A percentile compares a stretch with the other conserved stretches of the same genome.
phyloP scores from a whole-genome alignment of 2,797 vertebrate genomes.

The Taeniopygia guttata region DNA sequence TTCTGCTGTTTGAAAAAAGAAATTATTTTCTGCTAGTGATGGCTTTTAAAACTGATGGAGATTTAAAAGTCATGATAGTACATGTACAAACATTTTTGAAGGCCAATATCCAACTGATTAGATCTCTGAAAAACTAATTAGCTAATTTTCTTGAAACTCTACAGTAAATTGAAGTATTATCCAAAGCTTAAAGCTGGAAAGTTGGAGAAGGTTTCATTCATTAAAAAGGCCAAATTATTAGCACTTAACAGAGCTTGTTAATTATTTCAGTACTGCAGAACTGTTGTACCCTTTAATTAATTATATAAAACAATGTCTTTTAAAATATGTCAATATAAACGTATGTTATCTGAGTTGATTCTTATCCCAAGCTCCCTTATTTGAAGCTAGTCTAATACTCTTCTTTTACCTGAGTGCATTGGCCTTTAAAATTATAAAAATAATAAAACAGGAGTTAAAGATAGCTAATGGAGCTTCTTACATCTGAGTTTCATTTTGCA shows the following conservation, averaged over 20 bases:
- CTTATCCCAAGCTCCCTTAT: neutral
- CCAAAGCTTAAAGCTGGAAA: conserved; percentile 18
- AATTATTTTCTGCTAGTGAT: neutral
- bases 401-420: neutral
- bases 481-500: neutral
- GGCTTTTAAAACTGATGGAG: neutral
- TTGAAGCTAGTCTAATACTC: neutral
- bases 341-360: neutral
- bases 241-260: neutral
- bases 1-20: neutral
- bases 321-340: neutral
- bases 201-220: neutral
- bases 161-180: conserved; percentile 30
- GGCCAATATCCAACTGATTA: conserved; percentile 17
- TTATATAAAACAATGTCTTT: neutral
- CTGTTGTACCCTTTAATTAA: neutral
- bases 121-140: conserved; percentile 56
- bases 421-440: neutral
- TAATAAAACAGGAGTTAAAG: neutral
- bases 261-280: neutral
- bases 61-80: conserved; percentile 6
- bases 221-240: neutral
- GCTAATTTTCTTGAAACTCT: conserved; percentile 39
- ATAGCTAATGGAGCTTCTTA: neutral
- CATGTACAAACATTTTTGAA: conserved; percentile 31